Base-by-base conservation (phyloP, 2,888 invertebrate genomes). In the Reticulitermes lucifugus region DNA sequence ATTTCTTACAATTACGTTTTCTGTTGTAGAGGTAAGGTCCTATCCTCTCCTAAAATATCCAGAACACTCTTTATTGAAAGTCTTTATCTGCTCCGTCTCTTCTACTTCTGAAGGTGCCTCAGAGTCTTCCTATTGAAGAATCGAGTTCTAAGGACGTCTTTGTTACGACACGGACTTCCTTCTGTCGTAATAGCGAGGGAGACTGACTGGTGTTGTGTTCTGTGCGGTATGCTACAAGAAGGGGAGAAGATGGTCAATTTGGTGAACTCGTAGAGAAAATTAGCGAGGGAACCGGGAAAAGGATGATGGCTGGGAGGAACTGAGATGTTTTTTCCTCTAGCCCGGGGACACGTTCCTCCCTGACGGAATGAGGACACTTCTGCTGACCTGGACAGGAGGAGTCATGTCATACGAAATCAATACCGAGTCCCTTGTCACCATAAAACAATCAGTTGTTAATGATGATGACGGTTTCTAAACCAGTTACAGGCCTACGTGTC, bases 251-350 rank as follows among this genome's bases (percentile, higher is more conserved):
- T 70, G 81, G 81, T 65, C 70, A 81, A 81, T 81, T 81, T 81
- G 70, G 81, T 70, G 70, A 81, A 70, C 81, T 81, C n/a, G 81
- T 81, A 81, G 70, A 35, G 81, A 81, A 81, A 81, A 81, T 81
- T 81, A 81, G 81, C 81, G 81, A 60, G 65, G 70, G 81, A 81
- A 81, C 81, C 60, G 70, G 70, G 55, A 43, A 81, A 70, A 81
- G 81, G 81, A 70, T 65, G 80, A 60, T 60, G 41, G 70, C n/a
- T 22, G 81, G 81, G 70, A 22, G 81, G 77, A 46, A 43, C 43
- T n/a, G 77, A 77, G 81, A 35, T 80, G 80, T 60, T 80, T 80
- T 35, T 60, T 73, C 14, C 43, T 70, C 12, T 14, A 18, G 70
- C 25, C 70, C 14, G 21, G 35, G 41, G 73, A 29, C 73, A 35